Evolutionary conservation across 2,888 invertebrate genomes (phyloP), one percentile per base, ranked within the genome.

Genomic region (Nudaria mundana): DNA sequence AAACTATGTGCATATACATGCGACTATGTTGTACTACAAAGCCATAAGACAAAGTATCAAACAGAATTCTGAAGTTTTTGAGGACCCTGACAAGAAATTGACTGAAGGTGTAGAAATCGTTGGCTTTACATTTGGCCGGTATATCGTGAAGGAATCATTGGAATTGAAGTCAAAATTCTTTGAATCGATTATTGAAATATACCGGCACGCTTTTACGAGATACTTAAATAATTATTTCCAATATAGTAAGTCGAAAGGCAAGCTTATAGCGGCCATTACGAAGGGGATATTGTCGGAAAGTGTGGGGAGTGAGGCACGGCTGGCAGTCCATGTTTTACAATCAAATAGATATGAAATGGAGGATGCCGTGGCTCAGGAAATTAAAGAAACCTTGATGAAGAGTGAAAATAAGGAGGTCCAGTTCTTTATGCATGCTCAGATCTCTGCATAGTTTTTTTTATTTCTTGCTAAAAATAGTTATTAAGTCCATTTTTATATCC

Each of bases 1-100:
- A 0, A 48, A 34, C 14, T 76, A 73, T 40, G 63, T 61, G 0
- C 34, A 50, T 3, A 43, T 81, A 30, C 75, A 81, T 48, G 47
- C 76, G 10, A 76, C 63, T 0, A 78, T 78, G 71, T 46, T 77
- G 13, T 82, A 71, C 45, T 74, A 50, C 30, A 78, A 73, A 46
- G 52, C 78, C 1, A 53, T 81, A 5, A 61, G 67, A 23, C 63
- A 72, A 26, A 52, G 64, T 14, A 40, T 66, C 2, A 61, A 64
- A 43, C 52, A 67, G 6, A 53, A 55, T 15, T 64, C 74, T 2
- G 60, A 60, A 33, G 31, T 74, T 5, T 78, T 76, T 25, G 44
- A 56, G 3, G 55, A 66, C 30, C 34, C 48, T 13, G 48, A 40
- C 22, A 56, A 39, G 10, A 66, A 48, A 40, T 32, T 34, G 16